Evolutionary conservation across 1,140 invertebrate genomes (phyloP), one percentile per base, ranked within the genome.

Genomic region (Hycleus cichorii): DNA sequence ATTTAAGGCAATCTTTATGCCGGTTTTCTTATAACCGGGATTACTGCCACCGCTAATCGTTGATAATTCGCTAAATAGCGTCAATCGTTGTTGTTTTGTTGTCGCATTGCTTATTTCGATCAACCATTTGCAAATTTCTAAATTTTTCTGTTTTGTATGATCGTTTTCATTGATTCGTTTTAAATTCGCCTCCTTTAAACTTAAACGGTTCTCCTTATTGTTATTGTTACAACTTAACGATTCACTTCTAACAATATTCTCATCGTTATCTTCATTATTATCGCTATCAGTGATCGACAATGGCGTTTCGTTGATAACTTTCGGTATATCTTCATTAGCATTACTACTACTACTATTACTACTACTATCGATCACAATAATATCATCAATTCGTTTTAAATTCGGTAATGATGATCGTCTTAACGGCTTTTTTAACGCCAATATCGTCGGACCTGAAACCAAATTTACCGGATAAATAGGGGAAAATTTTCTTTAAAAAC

Each of bases 351-450:
- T 47, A 27, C 18, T 57, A 46, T 50, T 57, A 27, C 55, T 60
- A 32, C 39, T 40, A 47, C 8, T 49, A 49, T 69, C 64, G 32
- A 60, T 57, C 44, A 59, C 27, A 48, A 47, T 57, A 27, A 68
- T 59, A 48, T 57, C 59, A 26, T 52, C 54, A 38, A 40, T 46
- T 47, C 25, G 38, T 39, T 27, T 44, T 58, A 65, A 66, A n/a
- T 67, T 58, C 59, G 62, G 62, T 42, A 65, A 55, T 26, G 55
- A 58, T 27, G 66, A 70, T 50, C 62, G 58, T 52, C 69, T 52
- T 39, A 72, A 49, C 42, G 64, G 54, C 57, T 62, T 67, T 39
- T 65, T 70, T 32, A 70, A 55, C 39, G 69, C 66, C 55, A 71
- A 62, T 54, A 58, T 60, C 24, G 64, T 53, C 24, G 63, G 47